Evolutionary conservation across 2,888 invertebrate species (phyloP).

Genomic region (Cylloceria caligata): DNA sequence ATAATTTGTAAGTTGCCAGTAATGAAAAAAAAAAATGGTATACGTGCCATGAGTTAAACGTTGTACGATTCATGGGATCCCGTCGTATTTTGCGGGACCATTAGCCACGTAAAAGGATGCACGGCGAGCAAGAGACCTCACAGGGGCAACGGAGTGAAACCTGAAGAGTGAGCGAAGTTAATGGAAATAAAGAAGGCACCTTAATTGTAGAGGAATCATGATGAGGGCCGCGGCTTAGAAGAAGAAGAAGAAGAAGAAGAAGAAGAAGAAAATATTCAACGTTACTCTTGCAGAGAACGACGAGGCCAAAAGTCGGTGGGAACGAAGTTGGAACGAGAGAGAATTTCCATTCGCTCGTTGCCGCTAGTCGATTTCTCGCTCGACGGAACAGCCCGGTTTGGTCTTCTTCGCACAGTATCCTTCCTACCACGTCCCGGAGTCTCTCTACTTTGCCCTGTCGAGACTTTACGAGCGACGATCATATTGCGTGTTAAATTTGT

Average conservation of each 20-base stretch:
- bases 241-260: too few relatives aligned
- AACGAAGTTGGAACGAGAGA: constrained; percentile 28
- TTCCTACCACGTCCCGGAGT: constrained; percentile 2
- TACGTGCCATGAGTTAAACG: too few relatives aligned
- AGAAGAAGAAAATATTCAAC: constrained; percentile 44
- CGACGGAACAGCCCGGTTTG: constrained; percentile 35
- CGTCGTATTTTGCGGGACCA: too few relatives aligned
- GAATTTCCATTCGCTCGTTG: constrained; percentile 54
- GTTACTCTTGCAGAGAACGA: constrained; percentile 27
- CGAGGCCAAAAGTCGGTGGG: constrained; percentile 30
- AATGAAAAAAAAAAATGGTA: too few relatives aligned
- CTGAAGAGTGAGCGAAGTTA: too few relatives aligned
- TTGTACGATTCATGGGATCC: too few relatives aligned
- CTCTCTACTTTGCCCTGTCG: constrained; percentile 32
- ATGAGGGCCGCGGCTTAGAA: constrained; percentile 16
- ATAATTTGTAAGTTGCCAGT: too few relatives aligned
- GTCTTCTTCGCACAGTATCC: constrained; percentile 26
- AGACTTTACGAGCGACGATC: constrained; percentile 65
- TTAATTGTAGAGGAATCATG: constrained; percentile 54
- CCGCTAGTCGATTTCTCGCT: constrained; percentile 51
- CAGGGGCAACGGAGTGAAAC: too few relatives aligned
- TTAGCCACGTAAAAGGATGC: too few relatives aligned
- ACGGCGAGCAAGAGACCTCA: too few relatives aligned
- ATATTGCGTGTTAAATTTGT: constrained; percentile 67
- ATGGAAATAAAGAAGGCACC: too few relatives aligned